Evolutionary conservation across 2,113 vertebrate species (phyloP), one percentile per base, ranked within the genome.

Genomic region (Rynchops niger): DNA sequence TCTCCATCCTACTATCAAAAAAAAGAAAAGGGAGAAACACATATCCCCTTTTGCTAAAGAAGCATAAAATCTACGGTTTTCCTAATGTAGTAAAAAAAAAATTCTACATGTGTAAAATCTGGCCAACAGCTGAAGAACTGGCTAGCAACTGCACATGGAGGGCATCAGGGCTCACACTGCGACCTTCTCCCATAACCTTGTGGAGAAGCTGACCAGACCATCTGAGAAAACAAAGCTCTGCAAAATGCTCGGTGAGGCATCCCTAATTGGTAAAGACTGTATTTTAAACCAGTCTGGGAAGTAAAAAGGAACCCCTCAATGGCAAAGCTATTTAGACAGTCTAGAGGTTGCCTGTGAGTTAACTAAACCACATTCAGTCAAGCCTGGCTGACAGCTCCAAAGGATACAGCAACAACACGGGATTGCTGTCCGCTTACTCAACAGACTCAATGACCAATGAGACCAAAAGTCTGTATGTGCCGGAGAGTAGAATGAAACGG

Each of bases 211-310:
- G 70, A 95, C 61, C 52, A 92, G 80, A 92, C 72, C 80, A 84
- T 77, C 86, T 87, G 93, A 96, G 77, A 94, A 96, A 95, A 97
- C 76, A 94, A 95, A 97, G 65, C 69, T 89, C 62, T 84, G 70
- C 40, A 92, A 93, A 92, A 92, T 43, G 65, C 77, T 80, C 73
- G 65, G 52, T 55, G 65, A 88, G 52, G 77, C 88, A 87, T 72
- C 61, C 11, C 79, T 86, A 82, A 93, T 82, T 87, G 43, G 65
- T 82, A 88, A 84, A 88, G 86, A 74, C 53, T 82, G 67, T 58
- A 59, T 81, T 88, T 93, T 81, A 88, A 92, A 92, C 26, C 65
- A 55, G 63, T 40, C 80, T 63, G 76, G 72, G 69, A 93, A 92
- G 52, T 55, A 67, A 93, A 93, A 95, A 92, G 47, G 83, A 92